phyloP scores from a whole-genome alignment of 2,113 vertebrate genomes.

The Addax nasomaculatus region DNA sequence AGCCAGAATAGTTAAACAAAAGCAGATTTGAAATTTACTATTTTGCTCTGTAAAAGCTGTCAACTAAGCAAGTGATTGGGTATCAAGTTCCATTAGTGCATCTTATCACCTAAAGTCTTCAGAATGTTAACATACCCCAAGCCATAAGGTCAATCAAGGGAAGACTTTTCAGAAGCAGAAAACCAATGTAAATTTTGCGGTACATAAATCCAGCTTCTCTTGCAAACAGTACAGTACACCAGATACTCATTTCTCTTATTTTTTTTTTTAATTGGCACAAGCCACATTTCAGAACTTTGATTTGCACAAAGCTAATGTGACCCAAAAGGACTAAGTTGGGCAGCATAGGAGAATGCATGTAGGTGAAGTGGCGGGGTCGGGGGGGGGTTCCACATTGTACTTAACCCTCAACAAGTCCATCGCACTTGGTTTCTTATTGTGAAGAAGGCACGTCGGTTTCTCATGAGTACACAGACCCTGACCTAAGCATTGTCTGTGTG shows the following conservation, averaged over 20 bases:
- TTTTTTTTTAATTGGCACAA: constrained; percentile 32
- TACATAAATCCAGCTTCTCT: constrained; percentile 39
- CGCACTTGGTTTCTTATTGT: not conserved
- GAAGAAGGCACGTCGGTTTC: not conserved
- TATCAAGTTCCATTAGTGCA: constrained; percentile 48
- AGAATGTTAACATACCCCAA: constrained; percentile 44
- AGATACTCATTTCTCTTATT: not conserved
- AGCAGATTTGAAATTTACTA: constrained; percentile 48
- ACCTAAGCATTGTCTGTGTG: not conserved
- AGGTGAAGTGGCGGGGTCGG: not conserved
- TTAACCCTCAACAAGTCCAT: not conserved
- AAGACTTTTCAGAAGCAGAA: constrained; percentile 15
- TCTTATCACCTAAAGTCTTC: constrained; percentile 43
- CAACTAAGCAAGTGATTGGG: not conserved
- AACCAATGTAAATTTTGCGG: not conserved
- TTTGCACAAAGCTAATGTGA: not conserved
- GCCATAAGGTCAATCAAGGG: constrained; percentile 31
- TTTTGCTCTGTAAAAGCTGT: constrained; percentile 44
- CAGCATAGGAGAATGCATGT: not conserved
- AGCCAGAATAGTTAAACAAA: constrained; percentile 30
- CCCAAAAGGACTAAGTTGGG: not conserved
- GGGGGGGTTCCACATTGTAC: not conserved
- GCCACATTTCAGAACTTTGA: not conserved
- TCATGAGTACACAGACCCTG: not conserved
- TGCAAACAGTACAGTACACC: not conserved